Base-by-base conservation (phyloP, 2,888 invertebrate species). In the Troides helena region DNA sequence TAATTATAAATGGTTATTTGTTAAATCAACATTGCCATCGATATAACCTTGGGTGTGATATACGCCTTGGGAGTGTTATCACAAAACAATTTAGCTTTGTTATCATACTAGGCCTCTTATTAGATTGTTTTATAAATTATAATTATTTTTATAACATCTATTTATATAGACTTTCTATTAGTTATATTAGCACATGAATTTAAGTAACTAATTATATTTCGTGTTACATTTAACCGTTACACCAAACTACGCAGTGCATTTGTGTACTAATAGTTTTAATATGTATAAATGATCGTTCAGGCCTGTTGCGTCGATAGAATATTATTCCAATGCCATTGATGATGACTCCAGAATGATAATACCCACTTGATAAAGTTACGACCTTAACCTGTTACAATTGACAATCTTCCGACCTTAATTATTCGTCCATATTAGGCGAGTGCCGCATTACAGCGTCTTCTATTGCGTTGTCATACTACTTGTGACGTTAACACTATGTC, bases 361-460 rank as follows among this genome's bases (percentile, higher is more conserved):
- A 62, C 71, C 72, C 72, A 73, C 65, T 71, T 72, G 18, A 65
- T 61, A 69, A 75, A 65, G 71, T 68, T 68, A 69, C 75, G 82
- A 77, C 87, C 86, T 86, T 84, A 80, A 85, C 86, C 85, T 78
- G 77, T 77, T 75, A 80, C 76, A 77, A 78, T 79, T 69, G 75
- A 61, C 65, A 69, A 67, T 59, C 72, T 73, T 75, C 76, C 77
- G 85, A 82, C 82, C 82, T 81, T 80, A 78, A 73, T 72, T 72
- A 72, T 74, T 73, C 70, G 75, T 77, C 83, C 83, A 78, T 83
- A 83, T 80, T 79, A 78, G 82, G 83, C 67, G 70, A 69, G 73
- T 70, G 70, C 69, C 75, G 76, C 77, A 73, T 74, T 73, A 56
- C 68, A 56, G 67, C 75, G 82, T 77, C 82, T 84, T 75, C 73